Conservation (phyloP, 1,140 invertebrate genomes). For the Lepidurus couesii region DNA sequence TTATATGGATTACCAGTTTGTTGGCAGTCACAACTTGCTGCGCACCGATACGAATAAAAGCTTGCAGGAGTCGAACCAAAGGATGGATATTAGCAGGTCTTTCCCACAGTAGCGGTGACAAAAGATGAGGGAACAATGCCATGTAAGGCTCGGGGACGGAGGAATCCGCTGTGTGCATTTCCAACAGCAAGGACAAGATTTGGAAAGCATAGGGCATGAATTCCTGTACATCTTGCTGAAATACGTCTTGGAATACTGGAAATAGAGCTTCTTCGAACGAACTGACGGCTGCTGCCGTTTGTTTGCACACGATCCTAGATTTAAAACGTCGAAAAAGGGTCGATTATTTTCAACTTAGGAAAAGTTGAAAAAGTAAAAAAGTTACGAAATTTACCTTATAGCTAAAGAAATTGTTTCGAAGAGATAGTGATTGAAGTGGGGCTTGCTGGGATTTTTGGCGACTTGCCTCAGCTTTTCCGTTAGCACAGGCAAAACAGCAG, state of each 20-base stretch:
- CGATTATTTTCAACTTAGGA: too few relatives aligned
- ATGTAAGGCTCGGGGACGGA: conserved; percentile 74
- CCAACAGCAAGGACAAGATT: conserved; percentile 85
- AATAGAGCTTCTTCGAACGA: conserved; percentile 88
- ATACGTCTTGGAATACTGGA: conserved; percentile 85
- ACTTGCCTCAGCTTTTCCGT: conserved; percentile 75
- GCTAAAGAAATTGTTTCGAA: conserved; percentile 88
- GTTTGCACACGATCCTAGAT: conserved; percentile 72
- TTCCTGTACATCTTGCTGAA: conserved; percentile 91
- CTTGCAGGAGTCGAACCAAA: conserved; percentile 77
- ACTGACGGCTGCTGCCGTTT: conserved; percentile 67
- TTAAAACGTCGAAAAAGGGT: neutral
- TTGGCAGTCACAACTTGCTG: conserved; percentile 62
- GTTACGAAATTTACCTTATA: conserved; percentile 58
- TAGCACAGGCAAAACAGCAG: conserved; percentile 70
- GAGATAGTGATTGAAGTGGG: conserved; percentile 95
- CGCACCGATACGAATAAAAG: conserved; percentile 70
- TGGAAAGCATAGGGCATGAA: conserved; percentile 98
- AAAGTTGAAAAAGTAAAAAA: conserved; percentile 11
- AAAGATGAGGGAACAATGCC: conserved; percentile 77
- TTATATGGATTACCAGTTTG: conserved; percentile 54
- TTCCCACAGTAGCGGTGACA: conserved; percentile 86
- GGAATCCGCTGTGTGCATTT: conserved; percentile 56
- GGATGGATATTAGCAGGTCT: conserved; percentile 85
- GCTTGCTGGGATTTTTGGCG: conserved; percentile 91